Evolutionary conservation across 1,140 invertebrate species (phyloP).

Genomic region (Ladona fulva): DNA sequence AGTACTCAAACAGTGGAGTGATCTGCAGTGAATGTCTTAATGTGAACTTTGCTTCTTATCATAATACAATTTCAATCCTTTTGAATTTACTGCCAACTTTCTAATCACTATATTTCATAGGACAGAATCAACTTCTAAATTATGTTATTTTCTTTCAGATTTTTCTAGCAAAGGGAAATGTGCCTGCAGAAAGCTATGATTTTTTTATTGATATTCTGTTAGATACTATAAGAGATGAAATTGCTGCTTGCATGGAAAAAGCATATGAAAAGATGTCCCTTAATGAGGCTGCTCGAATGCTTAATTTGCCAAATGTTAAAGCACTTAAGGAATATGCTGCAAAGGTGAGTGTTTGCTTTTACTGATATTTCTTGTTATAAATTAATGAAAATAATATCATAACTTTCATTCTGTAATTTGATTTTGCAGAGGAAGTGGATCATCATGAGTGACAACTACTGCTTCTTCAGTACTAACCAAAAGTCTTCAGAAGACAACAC

Average conservation of each 20-base stretch:
- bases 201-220: slow-evolving; percentile 96
- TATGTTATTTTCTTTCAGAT: slow-evolving; percentile 50
- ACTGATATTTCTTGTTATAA: no score
- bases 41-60: no score
- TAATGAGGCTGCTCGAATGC: slow-evolving; percentile 80
- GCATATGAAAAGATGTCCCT: slow-evolving; percentile 87
- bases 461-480: slow-evolving; percentile 63
- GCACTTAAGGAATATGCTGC: slow-evolving; percentile 72
- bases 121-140: no score
- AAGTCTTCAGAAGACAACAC: slow-evolving; percentile 63
- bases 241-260: slow-evolving; percentile 92
- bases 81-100: no score
- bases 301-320: slow-evolving; percentile 72
- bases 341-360: slow-evolving; percentile 42
- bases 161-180: slow-evolving; percentile 81
- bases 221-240: slow-evolving; percentile 92
- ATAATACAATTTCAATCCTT: no score
- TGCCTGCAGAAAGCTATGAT: slow-evolving; percentile 90
- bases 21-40: no score
- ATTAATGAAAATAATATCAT: no score
- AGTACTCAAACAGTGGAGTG: no score
- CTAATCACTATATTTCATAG: no score
- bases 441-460: slow-evolving; percentile 60
- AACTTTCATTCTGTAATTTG: not conserved
- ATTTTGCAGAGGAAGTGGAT: slow-evolving; percentile 61